Conservation (phyloP, 2,797 vertebrate species). For the Huso huso region DNA sequence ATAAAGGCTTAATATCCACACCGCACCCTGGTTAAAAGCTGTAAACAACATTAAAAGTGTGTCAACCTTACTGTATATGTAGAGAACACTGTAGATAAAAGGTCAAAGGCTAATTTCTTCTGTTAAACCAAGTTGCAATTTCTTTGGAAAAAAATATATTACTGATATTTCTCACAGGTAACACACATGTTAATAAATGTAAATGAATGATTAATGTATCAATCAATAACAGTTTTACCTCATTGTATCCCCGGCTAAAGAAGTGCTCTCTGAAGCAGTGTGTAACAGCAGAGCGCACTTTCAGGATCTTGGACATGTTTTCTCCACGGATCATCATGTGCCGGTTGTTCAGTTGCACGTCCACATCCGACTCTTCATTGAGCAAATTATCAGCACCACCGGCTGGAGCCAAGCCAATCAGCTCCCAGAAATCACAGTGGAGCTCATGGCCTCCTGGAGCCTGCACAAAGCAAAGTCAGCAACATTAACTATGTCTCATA, state of each 20-base stretch:
- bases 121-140: background rate
- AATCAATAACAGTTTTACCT: slow-evolving; percentile 49
- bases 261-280: slow-evolving; percentile 92
- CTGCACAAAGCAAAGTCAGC: slow-evolving; percentile 38
- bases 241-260: slow-evolving; percentile 75
- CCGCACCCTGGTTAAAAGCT: too few relatives aligned
- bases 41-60: too few relatives aligned
- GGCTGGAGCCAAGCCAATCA: slow-evolving; percentile 80
- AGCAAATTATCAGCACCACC: slow-evolving; percentile 90
- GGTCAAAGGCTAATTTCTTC: rapidly evolving
- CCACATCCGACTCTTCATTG: slow-evolving; percentile 92
- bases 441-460: slow-evolving; percentile 92
- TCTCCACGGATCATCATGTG: slow-evolving; percentile 96
- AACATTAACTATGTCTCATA: background rate
- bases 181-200: rapidly evolving
- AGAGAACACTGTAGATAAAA: background rate
- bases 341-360: slow-evolving; percentile 94
- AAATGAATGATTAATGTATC: too few relatives aligned
- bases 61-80: too few relatives aligned
- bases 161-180: background rate
- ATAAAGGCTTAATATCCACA: too few relatives aligned
- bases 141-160: background rate
- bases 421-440: slow-evolving; percentile 94
- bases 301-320: slow-evolving; percentile 86
- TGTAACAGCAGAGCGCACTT: slow-evolving; percentile 71